Base-by-base conservation (phyloP, 2,797 vertebrate species). In the Lutjanus argentimaculatus region DNA sequence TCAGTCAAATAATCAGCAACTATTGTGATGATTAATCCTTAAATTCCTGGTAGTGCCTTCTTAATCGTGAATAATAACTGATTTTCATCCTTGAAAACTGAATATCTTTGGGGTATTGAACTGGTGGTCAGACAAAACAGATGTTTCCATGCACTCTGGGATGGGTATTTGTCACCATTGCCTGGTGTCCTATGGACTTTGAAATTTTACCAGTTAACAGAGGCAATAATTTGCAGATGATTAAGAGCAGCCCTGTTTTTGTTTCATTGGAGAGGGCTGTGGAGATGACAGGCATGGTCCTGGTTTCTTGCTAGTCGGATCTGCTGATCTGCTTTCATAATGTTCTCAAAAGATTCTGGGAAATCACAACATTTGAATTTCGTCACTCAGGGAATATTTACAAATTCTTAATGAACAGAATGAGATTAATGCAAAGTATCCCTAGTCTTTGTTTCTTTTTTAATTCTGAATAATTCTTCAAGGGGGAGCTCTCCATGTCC, bases 401-500 rank as follows among this genome's bases (percentile, higher is more conserved):
- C 5, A 36, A 17, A 10, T 4, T 51, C 51, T 46, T 3, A 53
- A 15, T 66, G n/a, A 30, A 62, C 21, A 51, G 13, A 48, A 21
- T 56, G 16, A 22, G 7, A 59, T 45, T 13, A 51, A 8, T 2
- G 21, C 8, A 0, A 16, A 16, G 7, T 43, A 2, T n/a, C 0
- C 10, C 12, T 25, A 0, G 30, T 45, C 3, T 59, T 48, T 16
- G 17, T 43, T 15, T 72, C 6, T 61, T 62, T 10, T n/a, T 36
- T 52, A 59, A 53, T 51, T 70, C 11, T 65, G 9, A 53, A 36
- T 6, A 3, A 62, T 85, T 48, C 88, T 36, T 36, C 30, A 36
- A 98, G 97, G 97, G 13, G 97, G 92, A n/a, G 97, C 94, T 9
- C 92, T 98, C 36, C 97, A 98, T 43, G 56, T 98, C 77, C 97